These are phyloP conservation scores for Xylophagus ater DNA, from an alignment of 2,888 invertebrate species.

Conservation along the genomic window DNA sequence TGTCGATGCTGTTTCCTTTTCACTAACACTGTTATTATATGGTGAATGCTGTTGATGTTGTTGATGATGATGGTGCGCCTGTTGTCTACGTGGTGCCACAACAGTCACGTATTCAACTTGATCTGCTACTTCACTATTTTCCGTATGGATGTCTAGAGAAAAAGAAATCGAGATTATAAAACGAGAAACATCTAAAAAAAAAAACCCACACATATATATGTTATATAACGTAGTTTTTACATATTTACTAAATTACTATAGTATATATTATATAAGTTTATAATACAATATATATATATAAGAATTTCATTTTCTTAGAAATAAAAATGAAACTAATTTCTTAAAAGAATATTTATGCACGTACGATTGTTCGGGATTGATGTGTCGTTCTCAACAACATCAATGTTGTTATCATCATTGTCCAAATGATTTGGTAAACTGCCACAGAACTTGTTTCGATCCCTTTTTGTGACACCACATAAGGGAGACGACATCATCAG, in stretches of 20 bases:
- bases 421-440: conserved; percentile 22
- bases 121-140: conserved; percentile 10
- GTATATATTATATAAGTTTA: too few species aligned
- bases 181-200: too few species aligned
- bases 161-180: background rate
- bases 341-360: too few species aligned
- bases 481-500: conserved; percentile 14
- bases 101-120: conserved; percentile 19
- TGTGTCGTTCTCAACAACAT: conserved; percentile 7
- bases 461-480: conserved; percentile 16
- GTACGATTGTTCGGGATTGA: conserved; percentile 10
- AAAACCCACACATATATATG: too few species aligned
- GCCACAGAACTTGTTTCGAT: conserved; percentile 21
- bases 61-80: conserved; percentile 6
- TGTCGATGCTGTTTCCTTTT: conserved; percentile 17
- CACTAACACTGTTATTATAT: conserved; percentile 17
- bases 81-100: conserved; percentile 13
- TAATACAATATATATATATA: too few species aligned
- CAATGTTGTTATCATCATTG: conserved; percentile 13
- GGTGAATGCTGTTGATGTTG: conserved; percentile 10
- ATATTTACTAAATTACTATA: too few species aligned
- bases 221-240: too few species aligned
- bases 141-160: conserved; percentile 13
- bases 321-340: too few species aligned
- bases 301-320: too few species aligned